phyloP scores from a whole-genome alignment of 2,797 vertebrate species.

The Dermochelys coriacea region DNA sequence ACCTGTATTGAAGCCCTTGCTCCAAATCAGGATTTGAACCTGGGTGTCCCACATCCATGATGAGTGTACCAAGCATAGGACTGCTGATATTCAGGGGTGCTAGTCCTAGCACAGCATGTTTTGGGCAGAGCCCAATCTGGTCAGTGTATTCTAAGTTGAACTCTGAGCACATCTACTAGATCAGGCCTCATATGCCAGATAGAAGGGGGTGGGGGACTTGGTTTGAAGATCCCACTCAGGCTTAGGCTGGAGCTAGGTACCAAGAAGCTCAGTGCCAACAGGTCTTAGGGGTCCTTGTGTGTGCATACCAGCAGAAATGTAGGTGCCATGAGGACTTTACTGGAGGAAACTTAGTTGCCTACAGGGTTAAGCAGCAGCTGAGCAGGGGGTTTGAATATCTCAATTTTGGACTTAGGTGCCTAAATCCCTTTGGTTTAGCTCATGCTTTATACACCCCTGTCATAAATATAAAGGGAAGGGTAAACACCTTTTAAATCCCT shows the following conservation, averaged over 20 bases:
- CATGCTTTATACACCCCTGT: not conserved
- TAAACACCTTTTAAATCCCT: too few relatives aligned
- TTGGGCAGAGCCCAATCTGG: not conserved
- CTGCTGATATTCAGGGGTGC: not conserved
- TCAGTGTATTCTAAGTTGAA: not conserved
- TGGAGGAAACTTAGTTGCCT: too few relatives aligned
- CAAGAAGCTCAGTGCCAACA: not conserved
- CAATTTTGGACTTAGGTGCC: not conserved
- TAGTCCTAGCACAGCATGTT: not conserved
- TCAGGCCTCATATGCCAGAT: not conserved
- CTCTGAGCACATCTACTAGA: not conserved
- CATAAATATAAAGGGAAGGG: too few relatives aligned
- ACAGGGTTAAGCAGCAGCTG: not conserved
- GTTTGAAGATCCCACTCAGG: not conserved
- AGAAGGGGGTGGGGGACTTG: not conserved
- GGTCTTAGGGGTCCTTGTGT: not conserved
- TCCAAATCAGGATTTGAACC: not conserved
- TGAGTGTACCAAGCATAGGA: not conserved
- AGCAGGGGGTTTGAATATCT: not conserved
- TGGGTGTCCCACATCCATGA: not conserved
- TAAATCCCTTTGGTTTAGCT: not conserved
- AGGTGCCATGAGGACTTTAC: not conserved
- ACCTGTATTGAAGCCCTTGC: too few relatives aligned
- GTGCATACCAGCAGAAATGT: not conserved
- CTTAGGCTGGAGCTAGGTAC: not conserved